These are phyloP conservation scores for Glossosoma conforme DNA, from an alignment of 1,140 invertebrate species.

Conservation along the genomic window DNA sequence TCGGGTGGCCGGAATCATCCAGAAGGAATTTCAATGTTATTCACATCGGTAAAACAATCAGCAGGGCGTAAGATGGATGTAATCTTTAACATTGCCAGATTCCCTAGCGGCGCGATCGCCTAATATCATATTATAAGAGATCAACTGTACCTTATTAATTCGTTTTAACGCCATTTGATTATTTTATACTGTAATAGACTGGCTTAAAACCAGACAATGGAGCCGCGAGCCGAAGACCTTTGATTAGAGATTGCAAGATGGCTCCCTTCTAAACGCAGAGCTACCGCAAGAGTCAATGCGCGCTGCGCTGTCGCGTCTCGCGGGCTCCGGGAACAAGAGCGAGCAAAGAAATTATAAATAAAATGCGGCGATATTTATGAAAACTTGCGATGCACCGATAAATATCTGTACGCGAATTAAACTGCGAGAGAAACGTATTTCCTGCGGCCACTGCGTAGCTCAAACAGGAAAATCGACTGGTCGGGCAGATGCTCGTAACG, in stretches of 20 bases:
- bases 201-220: constrained; percentile 59
- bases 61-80: constrained; percentile 36
- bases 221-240: constrained; percentile 60
- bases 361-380: constrained; percentile 18
- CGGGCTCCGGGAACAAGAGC: background rate
- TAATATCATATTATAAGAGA: constrained; percentile 41
- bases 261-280: constrained; percentile 58
- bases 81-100: constrained; percentile 28
- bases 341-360: constrained; percentile 15
- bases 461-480: constrained; percentile 53
- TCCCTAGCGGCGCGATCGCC: constrained; percentile 12
- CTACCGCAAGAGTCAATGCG: constrained; percentile 52
- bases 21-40: constrained; percentile 48
- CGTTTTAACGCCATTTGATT: constrained; percentile 52
- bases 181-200: constrained; percentile 52
- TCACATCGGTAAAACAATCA: constrained; percentile 54
- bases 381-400: constrained; percentile 12
- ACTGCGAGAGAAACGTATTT: constrained; percentile 23
- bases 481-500: constrained; percentile 43
- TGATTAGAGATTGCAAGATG: constrained; percentile 64
- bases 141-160: constrained; percentile 30
- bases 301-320: background rate
- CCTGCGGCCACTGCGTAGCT: constrained; percentile 25
- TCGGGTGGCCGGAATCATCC: constrained; percentile 40
- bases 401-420: constrained; percentile 5